These are phyloP conservation scores for Patagioenas fasciata DNA, from an alignment of 2,113 vertebrate species.

Conservation along the genomic window DNA sequence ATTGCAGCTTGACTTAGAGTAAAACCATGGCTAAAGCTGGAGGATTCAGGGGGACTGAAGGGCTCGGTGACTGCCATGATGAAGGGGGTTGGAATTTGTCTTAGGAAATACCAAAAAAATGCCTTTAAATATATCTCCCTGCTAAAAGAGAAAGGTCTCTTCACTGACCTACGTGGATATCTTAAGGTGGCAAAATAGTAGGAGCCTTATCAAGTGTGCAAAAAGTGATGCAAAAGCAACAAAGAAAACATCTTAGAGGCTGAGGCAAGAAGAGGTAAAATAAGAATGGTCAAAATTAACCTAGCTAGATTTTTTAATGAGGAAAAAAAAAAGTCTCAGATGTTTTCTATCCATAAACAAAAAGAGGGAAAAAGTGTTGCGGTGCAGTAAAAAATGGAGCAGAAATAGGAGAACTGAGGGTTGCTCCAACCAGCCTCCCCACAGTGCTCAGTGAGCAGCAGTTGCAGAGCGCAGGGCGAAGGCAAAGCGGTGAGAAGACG, in stretches of 20 bases:
- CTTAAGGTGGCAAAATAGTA: background rate
- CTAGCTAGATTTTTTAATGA: background rate
- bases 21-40: background rate
- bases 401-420: background rate
- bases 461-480: background rate
- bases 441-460: background rate
- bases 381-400: background rate
- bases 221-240: background rate
- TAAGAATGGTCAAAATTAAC: background rate
- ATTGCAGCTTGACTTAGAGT: background rate
- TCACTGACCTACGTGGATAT: background rate
- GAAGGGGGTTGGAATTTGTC: background rate
- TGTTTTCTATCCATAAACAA: background rate
- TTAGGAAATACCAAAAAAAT: background rate
- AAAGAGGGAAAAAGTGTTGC: background rate
- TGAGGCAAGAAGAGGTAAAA: background rate
- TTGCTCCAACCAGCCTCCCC: background rate
- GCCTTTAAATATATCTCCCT: background rate
- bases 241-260: background rate
- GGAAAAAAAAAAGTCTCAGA: background rate
- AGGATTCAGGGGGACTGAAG: background rate
- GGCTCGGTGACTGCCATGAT: background rate
- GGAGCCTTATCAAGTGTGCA: background rate
- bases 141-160: background rate
- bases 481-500: background rate